phyloP scores from a whole-genome alignment of 2,888 invertebrate genomes.

The Gibbula magus region DNA sequence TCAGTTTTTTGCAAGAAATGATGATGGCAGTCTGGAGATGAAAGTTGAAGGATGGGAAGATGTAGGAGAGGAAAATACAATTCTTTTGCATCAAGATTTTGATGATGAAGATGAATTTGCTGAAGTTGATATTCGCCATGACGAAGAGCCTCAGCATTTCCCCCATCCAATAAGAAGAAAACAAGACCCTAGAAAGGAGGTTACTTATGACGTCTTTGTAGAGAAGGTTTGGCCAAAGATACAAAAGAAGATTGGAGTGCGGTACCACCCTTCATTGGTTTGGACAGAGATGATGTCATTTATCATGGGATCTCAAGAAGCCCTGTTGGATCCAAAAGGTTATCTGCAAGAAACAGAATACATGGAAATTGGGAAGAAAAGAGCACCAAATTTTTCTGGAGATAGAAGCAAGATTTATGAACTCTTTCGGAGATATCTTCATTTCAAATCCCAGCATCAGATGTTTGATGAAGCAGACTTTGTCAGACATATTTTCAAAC shows the following conservation, averaged over 20 bases:
- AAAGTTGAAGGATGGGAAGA: slow-evolving; percentile 41
- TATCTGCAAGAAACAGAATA: slow-evolving; percentile 51
- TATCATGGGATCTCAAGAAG: slow-evolving; percentile 64
- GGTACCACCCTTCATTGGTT: slow-evolving; percentile 62
- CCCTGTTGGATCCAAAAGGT: slow-evolving; percentile 47
- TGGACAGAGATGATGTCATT: slow-evolving; percentile 71
- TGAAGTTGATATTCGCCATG: slow-evolving; percentile 9
- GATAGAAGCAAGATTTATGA: slow-evolving; percentile 51
- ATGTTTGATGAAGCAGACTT: slow-evolving; percentile 63
- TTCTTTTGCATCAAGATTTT: slow-evolving; percentile 11
- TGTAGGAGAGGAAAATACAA: slow-evolving; percentile 21
- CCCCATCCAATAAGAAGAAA: slow-evolving; percentile 24
- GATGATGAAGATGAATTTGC: slow-evolving; percentile 49
- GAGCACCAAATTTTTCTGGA: slow-evolving; percentile 60
- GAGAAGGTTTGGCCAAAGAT: slow-evolving; percentile 63
- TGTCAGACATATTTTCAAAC: slow-evolving; percentile 43
- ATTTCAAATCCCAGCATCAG: slow-evolving; percentile 44
- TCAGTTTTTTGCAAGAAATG: slow-evolving; percentile 62
- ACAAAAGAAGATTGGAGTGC: slow-evolving; percentile 36
- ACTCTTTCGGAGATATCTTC: slow-evolving; percentile 51
- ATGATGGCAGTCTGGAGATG: slow-evolving; percentile 47
- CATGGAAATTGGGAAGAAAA: slow-evolving; percentile 52
- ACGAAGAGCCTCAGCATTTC: neutral
- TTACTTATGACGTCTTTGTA: slow-evolving; percentile 65
- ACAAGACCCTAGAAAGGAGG: slow-evolving; percentile 59